These are phyloP conservation scores for Morinoia aosen DNA, from an alignment of 2,888 invertebrate genomes.

Conservation along the genomic window DNA sequence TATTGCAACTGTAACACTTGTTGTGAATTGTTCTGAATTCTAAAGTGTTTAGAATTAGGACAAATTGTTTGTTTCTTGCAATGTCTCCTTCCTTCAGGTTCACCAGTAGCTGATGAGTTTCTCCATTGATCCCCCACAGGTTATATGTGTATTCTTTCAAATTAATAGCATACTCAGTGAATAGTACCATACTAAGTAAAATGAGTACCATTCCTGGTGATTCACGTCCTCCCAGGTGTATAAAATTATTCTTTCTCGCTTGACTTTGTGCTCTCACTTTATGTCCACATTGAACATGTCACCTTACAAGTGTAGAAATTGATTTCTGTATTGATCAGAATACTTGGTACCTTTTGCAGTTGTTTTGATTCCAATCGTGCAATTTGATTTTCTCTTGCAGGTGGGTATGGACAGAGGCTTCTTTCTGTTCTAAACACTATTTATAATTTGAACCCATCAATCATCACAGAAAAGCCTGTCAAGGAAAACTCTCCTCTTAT, in stretches of 20 bases:
- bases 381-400: neutral
- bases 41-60: too few species aligned
- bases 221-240: neutral
- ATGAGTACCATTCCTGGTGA: too few species aligned
- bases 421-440: neutral
- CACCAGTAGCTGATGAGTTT: neutral
- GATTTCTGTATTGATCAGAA: too few species aligned
- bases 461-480: neutral
- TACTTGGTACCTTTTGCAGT: too few species aligned
- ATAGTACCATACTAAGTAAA: neutral
- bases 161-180: neutral
- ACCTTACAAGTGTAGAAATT: neutral
- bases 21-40: too few species aligned
- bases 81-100: too few species aligned
- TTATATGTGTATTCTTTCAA: neutral
- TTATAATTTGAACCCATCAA: neutral
- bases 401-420: constrained; percentile 55
- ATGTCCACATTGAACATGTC: neutral
- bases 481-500: neutral
- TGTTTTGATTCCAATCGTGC: too few species aligned
- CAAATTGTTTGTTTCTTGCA: too few species aligned
- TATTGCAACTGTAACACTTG: too few species aligned
- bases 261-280: neutral
- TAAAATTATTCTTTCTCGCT: neutral
- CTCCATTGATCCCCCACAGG: neutral